phyloP scores from a whole-genome alignment of 1,140 invertebrate species.

The Tetranychus cinnabarinus region DNA sequence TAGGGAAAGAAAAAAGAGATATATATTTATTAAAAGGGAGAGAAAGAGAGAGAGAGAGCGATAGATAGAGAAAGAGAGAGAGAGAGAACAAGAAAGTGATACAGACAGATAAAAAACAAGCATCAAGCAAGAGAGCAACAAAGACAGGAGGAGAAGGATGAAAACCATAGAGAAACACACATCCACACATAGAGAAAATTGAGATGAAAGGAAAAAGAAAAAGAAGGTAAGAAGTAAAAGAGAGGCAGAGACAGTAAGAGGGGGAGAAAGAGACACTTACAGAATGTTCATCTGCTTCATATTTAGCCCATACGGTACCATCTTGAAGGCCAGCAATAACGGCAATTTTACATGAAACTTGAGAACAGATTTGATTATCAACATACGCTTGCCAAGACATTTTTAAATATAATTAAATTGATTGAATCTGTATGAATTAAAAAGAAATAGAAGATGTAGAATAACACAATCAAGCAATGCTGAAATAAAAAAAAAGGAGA shows the following conservation, averaged over 20 bases:
- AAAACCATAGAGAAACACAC: not conserved
- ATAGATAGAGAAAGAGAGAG: not conserved
- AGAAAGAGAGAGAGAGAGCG: no score
- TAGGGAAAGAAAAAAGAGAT: no score
- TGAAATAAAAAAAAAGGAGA: no score
- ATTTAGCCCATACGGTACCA: conserved; percentile 82
- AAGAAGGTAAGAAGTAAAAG: not conserved
- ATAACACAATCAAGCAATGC: no score
- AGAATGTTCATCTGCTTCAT: conserved; percentile 26
- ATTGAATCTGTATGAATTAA: no score
- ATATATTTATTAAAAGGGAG: no score
- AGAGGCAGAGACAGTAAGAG: not conserved
- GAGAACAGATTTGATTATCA: conserved; percentile 81
- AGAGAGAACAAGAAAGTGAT: not conserved
- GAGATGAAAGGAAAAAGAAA: not conserved
- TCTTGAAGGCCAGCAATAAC: conserved; percentile 70
- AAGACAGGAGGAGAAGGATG: not conserved
- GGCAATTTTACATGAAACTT: conserved; percentile 30
- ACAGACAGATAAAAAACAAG: not conserved
- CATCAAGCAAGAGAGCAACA: not conserved
- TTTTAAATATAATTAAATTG: conserved; percentile 16
- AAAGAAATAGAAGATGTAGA: no score
- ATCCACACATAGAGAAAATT: not conserved
- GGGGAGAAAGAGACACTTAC: not conserved
- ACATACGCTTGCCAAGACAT: conserved; percentile 98